Evolutionary conservation across 92 coral and sea anemone species (phyloP).

Genomic region (Heliopora coerulea): DNA sequence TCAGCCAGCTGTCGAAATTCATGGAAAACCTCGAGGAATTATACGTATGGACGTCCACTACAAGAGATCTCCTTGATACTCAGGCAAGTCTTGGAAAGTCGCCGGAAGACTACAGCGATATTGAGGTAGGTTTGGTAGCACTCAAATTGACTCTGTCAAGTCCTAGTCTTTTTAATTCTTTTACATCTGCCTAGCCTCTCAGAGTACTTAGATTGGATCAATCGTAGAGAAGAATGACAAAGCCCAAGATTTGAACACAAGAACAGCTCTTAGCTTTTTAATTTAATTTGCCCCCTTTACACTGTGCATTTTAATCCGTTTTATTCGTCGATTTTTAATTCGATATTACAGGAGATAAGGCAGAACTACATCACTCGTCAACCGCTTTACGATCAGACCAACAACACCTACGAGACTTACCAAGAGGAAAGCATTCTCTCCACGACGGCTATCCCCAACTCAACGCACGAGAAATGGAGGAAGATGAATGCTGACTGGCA

Average conservation of each 20-base stretch:
- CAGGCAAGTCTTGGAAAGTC: constrained; percentile 59
- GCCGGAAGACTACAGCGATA: constrained; percentile 51
- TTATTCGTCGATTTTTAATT: not conserved
- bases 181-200: too few relatives aligned
- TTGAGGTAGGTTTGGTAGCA: constrained; percentile 57
- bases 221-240: too few relatives aligned
- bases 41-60: constrained; percentile 78
- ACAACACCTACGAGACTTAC: constrained; percentile 71
- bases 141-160: too few relatives aligned
- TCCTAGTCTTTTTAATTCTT: too few relatives aligned
- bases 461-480: constrained; percentile 79
- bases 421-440: constrained; percentile 88
- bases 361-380: constrained; percentile 75
- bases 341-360: constrained; percentile 61
- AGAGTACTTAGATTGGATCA: too few relatives aligned
- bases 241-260: too few relatives aligned
- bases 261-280: too few relatives aligned
- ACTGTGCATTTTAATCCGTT: not conserved
- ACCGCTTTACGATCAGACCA: constrained; percentile 75
- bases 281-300: too few relatives aligned
- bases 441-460: constrained; percentile 74
- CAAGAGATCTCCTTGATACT: constrained; percentile 78
- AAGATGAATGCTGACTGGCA: constrained; percentile 86
- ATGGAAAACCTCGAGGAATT: constrained; percentile 75
- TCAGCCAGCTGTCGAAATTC: constrained; percentile 68